Percentiles rank a stretch among this genome's conserved stretches.
phyloP scores from a whole-genome alignment of 2,888 invertebrate genomes.

The Dendrolimus pini region DNA sequence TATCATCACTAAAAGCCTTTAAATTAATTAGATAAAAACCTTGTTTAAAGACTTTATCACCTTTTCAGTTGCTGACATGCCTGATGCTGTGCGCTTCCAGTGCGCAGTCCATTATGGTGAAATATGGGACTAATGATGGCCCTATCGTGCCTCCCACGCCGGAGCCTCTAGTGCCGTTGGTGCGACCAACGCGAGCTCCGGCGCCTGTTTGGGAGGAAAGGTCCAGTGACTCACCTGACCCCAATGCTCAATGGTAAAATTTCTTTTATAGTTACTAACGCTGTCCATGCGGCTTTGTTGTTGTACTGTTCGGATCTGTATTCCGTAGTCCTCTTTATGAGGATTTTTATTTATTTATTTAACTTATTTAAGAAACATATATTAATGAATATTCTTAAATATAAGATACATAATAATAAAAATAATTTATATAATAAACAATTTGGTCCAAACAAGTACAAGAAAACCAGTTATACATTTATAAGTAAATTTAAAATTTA shows the following conservation, averaged over 20 bases:
- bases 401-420: not conserved
- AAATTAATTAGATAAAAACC: no score
- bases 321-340: not conserved
- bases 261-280: not conserved
- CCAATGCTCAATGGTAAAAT: conserved; percentile 77
- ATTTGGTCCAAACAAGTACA: no score
- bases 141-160: conserved; percentile 78
- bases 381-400: no score
- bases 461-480: no score
- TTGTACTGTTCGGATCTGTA: no score
- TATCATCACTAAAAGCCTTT: no score
- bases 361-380: not conserved
- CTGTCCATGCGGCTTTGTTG: no score
- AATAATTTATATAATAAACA: not conserved
- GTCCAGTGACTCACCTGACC: conserved; percentile 75
- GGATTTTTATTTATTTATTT: not conserved
- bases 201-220: conserved; percentile 80
- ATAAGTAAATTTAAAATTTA: no score
- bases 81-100: conserved; percentile 60
- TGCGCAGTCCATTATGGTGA: conserved; percentile 77
- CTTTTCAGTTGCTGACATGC: conserved; percentile 53
- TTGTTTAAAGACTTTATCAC: no score
- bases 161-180: conserved; percentile 58
- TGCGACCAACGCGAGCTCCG: conserved; percentile 72
- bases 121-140: conserved; percentile 78